Percentiles rank a stretch among this genome's conserved stretches.
These are phyloP conservation scores for Drosophila miranda DNA, from an alignment of 1,140 invertebrate species.

Conservation along the genomic window DNA sequence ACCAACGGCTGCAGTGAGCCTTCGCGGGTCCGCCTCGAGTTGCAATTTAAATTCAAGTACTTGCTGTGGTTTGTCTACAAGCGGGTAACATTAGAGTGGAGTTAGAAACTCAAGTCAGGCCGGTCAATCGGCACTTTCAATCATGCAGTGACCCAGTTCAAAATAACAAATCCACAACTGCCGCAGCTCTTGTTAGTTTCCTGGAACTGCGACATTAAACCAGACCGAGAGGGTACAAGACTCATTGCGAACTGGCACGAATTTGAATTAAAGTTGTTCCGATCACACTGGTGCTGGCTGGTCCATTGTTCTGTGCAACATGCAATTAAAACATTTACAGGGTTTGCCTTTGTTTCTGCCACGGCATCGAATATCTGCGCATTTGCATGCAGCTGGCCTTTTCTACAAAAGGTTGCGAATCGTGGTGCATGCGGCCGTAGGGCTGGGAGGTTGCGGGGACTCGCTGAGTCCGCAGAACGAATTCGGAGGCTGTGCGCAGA, in stretches of 20 bases:
- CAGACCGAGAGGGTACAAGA: slow-evolving; percentile 32
- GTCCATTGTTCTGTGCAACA: slow-evolving; percentile 66
- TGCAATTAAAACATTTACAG: slow-evolving; percentile 68
- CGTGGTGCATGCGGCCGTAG: slow-evolving; percentile 16
- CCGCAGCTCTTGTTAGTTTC: slow-evolving; percentile 27
- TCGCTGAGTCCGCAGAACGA: slow-evolving; percentile 24
- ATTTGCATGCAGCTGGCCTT: slow-evolving; percentile 79
- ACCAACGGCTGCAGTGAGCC: slow-evolving; percentile 37
- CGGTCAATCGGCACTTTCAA: slow-evolving; percentile 37
- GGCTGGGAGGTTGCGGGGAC: not conserved
- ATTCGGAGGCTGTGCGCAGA: slow-evolving; percentile 28
- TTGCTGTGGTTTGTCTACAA: slow-evolving; percentile 24
- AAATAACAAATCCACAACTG: slow-evolving; percentile 18
- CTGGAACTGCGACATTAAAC: slow-evolving; percentile 23
- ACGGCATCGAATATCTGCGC: slow-evolving; percentile 38
- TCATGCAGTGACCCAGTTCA: slow-evolving; percentile 41
- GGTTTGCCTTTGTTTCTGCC: slow-evolving; percentile 52
- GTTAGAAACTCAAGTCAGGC: slow-evolving; percentile 27
- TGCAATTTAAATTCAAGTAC: slow-evolving; percentile 30
- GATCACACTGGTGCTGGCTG: slow-evolving; percentile 30
- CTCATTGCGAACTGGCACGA: slow-evolving; percentile 46
- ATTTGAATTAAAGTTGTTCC: slow-evolving; percentile 24
- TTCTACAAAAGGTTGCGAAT: slow-evolving; percentile 59
- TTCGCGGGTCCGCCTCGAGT: slow-evolving; percentile 41
- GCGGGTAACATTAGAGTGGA: slow-evolving; percentile 27